Conservation (phyloP, 1,140 invertebrate genomes). For the Mactra quadrangularis region DNA sequence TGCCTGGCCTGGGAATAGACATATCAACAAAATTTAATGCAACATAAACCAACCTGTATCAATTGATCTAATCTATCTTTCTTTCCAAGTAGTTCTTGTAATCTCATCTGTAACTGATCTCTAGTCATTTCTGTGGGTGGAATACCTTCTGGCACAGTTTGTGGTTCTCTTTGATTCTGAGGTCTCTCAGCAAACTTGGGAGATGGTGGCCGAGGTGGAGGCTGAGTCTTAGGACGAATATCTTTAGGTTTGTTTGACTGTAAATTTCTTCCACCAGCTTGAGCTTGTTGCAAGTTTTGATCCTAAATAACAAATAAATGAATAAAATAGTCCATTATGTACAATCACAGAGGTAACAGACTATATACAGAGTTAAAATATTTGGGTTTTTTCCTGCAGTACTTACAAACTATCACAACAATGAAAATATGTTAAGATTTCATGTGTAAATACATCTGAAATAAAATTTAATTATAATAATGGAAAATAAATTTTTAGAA, state of each 20-base stretch:
- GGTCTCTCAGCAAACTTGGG: slow-evolving; percentile 30
- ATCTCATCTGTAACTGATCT: slow-evolving; percentile 77
- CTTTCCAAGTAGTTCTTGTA: slow-evolving; percentile 80
- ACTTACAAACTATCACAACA: too few relatives aligned
- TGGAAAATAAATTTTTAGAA: too few relatives aligned
- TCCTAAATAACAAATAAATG: neutral
- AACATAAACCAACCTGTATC: slow-evolving; percentile 68
- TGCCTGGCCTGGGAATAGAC: too few relatives aligned
- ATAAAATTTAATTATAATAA: too few relatives aligned
- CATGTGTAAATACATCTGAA: too few relatives aligned
- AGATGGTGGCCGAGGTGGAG: slow-evolving; percentile 45
- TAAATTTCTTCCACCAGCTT: neutral
- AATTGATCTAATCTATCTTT: slow-evolving; percentile 79
- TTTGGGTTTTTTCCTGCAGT: too few relatives aligned
- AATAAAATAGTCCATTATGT: neutral
- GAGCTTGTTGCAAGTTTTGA: slow-evolving; percentile 9
- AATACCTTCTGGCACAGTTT: slow-evolving; percentile 1
- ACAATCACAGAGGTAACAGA: too few relatives aligned
- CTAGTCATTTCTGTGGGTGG: slow-evolving; percentile 58
- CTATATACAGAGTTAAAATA: too few relatives aligned
- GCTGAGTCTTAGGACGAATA: slow-evolving; percentile 23
- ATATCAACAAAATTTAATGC: too few relatives aligned
- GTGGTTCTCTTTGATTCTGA: neutral
- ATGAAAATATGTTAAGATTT: too few relatives aligned
- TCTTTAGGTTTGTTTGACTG: slow-evolving; percentile 11